phyloP scores from a whole-genome alignment of 2,113 vertebrate species.

The Phycodurus eques region DNA sequence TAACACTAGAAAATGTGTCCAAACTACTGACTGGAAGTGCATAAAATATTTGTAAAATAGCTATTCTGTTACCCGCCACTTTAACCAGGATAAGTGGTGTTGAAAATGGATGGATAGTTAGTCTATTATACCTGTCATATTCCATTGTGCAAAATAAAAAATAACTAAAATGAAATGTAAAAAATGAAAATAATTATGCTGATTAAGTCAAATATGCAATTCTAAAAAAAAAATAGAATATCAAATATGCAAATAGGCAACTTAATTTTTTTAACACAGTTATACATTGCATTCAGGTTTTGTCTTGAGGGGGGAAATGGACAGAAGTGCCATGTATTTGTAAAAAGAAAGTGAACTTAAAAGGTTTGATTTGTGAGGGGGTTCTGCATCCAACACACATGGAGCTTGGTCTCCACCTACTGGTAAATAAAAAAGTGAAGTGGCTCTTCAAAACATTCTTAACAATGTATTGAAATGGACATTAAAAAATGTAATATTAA shows the following conservation, averaged over 20 bases:
- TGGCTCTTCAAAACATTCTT: slow-evolving; percentile 7
- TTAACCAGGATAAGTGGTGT: no score
- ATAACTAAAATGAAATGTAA: no score
- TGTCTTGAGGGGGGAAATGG: slow-evolving; percentile 38
- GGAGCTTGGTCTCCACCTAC: slow-evolving; percentile 77
- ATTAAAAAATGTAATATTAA: background rate
- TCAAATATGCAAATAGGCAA: background rate
- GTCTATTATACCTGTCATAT: no score
- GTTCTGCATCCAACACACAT: slow-evolving; percentile 30
- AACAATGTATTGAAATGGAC: background rate
- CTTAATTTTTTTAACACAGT: slow-evolving; percentile 21
- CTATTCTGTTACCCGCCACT: no score
- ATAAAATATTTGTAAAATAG: no score
- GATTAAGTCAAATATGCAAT: no score
- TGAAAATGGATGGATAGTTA: no score
- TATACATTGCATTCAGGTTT: slow-evolving; percentile 52
- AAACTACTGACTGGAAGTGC: no score
- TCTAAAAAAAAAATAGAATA: slow-evolving; percentile 1
- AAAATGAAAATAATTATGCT: no score
- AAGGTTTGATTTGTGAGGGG: slow-evolving; percentile 46
- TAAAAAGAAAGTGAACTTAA: slow-evolving; percentile 41
- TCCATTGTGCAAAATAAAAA: no score
- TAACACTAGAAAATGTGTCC: no score
- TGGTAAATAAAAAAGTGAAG: slow-evolving; percentile 59
- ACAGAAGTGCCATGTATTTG: slow-evolving; percentile 46